These are phyloP conservation scores for Caenorhabditis wallacei DNA, from an alignment of 2,888 invertebrate genomes.

Conservation along the genomic window DNA sequence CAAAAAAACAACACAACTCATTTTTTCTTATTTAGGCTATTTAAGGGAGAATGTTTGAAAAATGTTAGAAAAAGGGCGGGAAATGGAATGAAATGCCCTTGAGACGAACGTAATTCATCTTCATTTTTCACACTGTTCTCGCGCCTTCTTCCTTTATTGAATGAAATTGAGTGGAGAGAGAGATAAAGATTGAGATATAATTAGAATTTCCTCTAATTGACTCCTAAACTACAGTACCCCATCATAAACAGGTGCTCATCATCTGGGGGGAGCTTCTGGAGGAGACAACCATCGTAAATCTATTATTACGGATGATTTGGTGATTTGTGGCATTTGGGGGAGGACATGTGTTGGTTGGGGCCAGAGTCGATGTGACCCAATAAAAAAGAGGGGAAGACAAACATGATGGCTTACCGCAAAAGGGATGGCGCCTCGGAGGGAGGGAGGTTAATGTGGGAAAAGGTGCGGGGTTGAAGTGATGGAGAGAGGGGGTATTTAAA, in stretches of 20 bases:
- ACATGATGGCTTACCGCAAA: background rate
- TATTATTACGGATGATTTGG: constrained; percentile 23
- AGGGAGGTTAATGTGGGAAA: background rate
- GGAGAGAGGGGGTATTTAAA: background rate
- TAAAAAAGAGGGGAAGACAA: background rate
- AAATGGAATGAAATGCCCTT: background rate
- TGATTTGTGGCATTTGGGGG: constrained; percentile 12
- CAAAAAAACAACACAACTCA: background rate
- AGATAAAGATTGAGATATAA: background rate
- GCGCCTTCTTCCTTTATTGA: constrained; percentile 4
- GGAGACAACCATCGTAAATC: constrained; percentile 11
- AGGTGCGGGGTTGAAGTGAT: background rate
- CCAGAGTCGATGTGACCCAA: background rate
- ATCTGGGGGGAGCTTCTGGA: constrained; percentile 21
- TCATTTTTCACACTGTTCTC: constrained; percentile 61
- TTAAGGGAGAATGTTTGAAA: too few species aligned
- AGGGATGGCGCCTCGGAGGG: background rate
- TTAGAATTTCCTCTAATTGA: background rate
- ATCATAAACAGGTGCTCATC: background rate
- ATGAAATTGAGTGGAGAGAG: background rate
- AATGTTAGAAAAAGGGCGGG: too few species aligned
- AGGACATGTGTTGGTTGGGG: background rate
- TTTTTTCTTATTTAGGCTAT: background rate
- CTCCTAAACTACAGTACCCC: too few species aligned
- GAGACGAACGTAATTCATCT: constrained; percentile 49